Conservation (phyloP, 1,140 invertebrate genomes). For the Bathynomus jamesi region DNA sequence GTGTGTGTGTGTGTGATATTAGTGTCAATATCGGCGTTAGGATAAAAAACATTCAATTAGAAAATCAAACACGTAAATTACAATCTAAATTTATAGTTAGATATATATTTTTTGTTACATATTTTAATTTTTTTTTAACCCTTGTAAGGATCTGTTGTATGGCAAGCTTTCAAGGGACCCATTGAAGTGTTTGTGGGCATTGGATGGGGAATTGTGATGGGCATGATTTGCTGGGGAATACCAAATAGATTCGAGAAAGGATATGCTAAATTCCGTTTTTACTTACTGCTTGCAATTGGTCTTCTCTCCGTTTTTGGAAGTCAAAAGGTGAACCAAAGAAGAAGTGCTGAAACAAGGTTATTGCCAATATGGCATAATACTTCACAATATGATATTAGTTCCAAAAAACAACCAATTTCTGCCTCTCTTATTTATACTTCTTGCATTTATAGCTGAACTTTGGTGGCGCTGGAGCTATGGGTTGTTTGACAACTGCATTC, state of each 20-base stretch:
- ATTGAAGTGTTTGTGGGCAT: slow-evolving; percentile 38
- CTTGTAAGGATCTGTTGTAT: background rate
- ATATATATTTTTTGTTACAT: no score
- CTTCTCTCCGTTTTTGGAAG: slow-evolving; percentile 48
- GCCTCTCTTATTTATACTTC: background rate
- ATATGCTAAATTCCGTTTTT: slow-evolving; percentile 39
- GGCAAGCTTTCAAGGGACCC: slow-evolving; percentile 40
- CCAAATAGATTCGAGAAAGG: slow-evolving; percentile 34
- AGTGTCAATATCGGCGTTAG: no score
- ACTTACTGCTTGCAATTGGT: slow-evolving; percentile 43
- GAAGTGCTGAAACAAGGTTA: background rate
- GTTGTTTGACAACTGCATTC: slow-evolving; percentile 7
- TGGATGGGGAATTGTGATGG: slow-evolving; percentile 26
- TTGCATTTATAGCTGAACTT: slow-evolving; percentile 17
- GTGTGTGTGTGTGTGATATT: no score
- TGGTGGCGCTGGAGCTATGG: slow-evolving; percentile 25
- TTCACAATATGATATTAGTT: no score
- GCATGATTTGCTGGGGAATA: slow-evolving; percentile 36
- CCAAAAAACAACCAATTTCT: no score
- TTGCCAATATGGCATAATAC: background rate
- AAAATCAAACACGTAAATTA: no score
- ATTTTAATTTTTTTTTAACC: no score
- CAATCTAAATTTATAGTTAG: no score
- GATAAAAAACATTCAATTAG: no score
- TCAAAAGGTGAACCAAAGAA: slow-evolving; percentile 25